Conservation (phyloP, 2,888 invertebrate genomes). For the Coleophora flavipennella region DNA sequence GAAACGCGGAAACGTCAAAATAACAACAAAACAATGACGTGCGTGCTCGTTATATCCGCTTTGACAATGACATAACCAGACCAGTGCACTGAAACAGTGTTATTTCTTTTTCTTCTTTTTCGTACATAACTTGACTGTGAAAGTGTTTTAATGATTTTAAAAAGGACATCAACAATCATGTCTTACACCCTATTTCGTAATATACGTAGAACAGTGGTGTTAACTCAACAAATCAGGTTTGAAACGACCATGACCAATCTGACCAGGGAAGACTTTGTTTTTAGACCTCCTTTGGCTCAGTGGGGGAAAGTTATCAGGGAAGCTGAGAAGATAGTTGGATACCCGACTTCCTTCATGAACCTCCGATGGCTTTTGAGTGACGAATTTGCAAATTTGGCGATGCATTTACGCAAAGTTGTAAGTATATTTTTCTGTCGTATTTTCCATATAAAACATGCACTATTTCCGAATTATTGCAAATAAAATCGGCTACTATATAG, state of each 20-base stretch:
- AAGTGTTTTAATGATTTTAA: slow-evolving; percentile 15
- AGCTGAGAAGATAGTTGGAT: slow-evolving; percentile 67
- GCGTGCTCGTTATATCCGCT: too few species aligned
- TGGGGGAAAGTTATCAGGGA: slow-evolving; percentile 64
- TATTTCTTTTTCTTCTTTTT: slow-evolving; percentile 14
- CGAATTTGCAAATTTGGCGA: slow-evolving; percentile 74
- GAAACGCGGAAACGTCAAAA: slow-evolving; percentile 35
- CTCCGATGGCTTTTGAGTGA: slow-evolving; percentile 75
- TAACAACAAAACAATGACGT: too few species aligned
- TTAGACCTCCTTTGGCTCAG: slow-evolving; percentile 54
- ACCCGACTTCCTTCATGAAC: slow-evolving; percentile 75
- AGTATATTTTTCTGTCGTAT: slow-evolving; percentile 23
- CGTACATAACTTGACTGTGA: slow-evolving; percentile 29
- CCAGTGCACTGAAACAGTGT: slow-evolving; percentile 21
- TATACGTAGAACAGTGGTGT: slow-evolving; percentile 45
- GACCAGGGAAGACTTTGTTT: slow-evolving; percentile 57
- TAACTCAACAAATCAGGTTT: slow-evolving; percentile 45
- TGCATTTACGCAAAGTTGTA: slow-evolving; percentile 67
- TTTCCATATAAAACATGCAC: too few species aligned
- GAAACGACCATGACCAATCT: slow-evolving; percentile 57
- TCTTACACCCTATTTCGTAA: slow-evolving; percentile 53
- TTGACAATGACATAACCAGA: slow-evolving; percentile 41
- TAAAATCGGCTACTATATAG: too few species aligned
- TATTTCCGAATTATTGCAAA: too few species aligned
- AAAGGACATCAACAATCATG: slow-evolving; percentile 31